phyloP scores from a whole-genome alignment of 2,797 vertebrate genomes.

The Capromys pilorides region DNA sequence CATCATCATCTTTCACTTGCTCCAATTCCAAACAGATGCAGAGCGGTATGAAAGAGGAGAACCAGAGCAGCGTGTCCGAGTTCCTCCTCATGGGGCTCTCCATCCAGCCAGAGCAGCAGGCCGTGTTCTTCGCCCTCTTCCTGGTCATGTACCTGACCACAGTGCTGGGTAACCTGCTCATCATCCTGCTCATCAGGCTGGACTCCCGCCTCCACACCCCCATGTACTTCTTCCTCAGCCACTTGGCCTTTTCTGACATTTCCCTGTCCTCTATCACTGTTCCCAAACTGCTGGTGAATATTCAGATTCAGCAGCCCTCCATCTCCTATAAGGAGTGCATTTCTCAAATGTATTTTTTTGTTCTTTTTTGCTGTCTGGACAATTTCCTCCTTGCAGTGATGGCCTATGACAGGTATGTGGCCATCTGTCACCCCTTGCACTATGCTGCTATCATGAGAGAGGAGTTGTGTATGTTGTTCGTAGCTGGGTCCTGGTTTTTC shows the following conservation, averaged over 20 bases:
- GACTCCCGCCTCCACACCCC: too few species aligned
- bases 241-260: constrained; percentile 59
- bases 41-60: not conserved
- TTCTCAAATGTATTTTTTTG: constrained; percentile 59
- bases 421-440: constrained; percentile 67
- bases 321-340: constrained; percentile 46
- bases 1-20: not conserved
- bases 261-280: constrained; percentile 38
- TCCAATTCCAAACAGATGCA: not conserved
- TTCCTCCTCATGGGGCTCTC: constrained; percentile 49
- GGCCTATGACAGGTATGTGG: constrained; percentile 73
- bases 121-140: too few species aligned
- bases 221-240: too few species aligned
- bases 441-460: constrained; percentile 63
- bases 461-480: constrained; percentile 23
- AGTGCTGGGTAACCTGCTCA: too few species aligned
- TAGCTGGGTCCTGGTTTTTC: constrained; percentile 40
- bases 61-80: not conserved
- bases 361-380: constrained; percentile 67
- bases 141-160: too few species aligned
- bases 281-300: constrained; percentile 46
- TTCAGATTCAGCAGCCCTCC: not conserved
- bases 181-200: too few species aligned
- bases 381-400: constrained; percentile 68
- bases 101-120: not conserved